Conservation (phyloP, 2,113 vertebrate species). For the Ploceus nigricollis region DNA sequence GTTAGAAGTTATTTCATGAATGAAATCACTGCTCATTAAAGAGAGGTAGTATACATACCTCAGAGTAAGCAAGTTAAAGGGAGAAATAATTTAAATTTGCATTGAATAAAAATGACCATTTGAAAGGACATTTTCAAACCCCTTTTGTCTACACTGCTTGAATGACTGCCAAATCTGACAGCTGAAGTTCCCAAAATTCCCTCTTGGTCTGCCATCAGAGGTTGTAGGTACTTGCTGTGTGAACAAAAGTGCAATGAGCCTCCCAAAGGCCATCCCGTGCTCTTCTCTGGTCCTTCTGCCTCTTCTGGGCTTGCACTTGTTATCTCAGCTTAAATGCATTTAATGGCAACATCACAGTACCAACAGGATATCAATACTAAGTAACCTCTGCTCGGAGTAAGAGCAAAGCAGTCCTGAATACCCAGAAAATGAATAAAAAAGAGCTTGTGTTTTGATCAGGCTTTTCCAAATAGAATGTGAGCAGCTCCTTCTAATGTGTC, state of each 20-base stretch:
- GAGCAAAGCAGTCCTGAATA: neutral
- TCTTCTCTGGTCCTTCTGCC: neutral
- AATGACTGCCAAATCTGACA: conserved; percentile 67
- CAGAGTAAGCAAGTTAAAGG: neutral
- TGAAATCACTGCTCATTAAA: neutral
- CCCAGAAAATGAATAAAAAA: neutral
- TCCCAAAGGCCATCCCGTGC: neutral
- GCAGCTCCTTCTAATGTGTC: neutral
- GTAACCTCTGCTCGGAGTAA: neutral
- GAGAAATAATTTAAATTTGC: neutral
- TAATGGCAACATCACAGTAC: neutral
- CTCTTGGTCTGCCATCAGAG: conserved; percentile 35
- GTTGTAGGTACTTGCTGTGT: conserved; percentile 62
- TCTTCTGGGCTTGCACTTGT: neutral
- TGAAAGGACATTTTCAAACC: conserved; percentile 8
- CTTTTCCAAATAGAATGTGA: neutral
- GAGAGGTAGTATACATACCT: neutral
- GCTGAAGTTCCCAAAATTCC: conserved; percentile 63
- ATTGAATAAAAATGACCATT: neutral
- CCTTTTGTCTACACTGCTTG: conserved; percentile 33
- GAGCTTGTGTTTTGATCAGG: neutral
- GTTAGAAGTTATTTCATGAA: neutral
- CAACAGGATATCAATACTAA: neutral
- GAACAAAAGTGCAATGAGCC: conserved; percentile 44
- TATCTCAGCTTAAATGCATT: neutral